A percentile compares a stretch with the other conserved stretches of the same genome.
Conservation (phyloP, 2,113 vertebrate species). For the Prionailurus viverrinus region DNA sequence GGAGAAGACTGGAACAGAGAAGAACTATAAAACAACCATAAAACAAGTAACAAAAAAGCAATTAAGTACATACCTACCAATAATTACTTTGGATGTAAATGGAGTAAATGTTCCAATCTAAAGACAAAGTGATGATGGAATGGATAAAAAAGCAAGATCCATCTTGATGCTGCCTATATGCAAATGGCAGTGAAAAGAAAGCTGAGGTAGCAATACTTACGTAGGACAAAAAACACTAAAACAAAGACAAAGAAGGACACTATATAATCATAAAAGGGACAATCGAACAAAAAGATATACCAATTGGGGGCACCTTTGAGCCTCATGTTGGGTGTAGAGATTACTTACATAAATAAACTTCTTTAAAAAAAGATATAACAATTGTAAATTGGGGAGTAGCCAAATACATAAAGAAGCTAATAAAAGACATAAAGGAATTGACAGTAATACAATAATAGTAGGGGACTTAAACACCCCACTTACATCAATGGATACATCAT, state of each 20-base stretch:
- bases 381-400: background rate
- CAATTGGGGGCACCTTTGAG: background rate
- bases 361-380: background rate
- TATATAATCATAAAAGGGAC: background rate
- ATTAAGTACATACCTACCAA: background rate
- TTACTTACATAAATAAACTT: background rate
- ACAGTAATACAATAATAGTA: background rate
- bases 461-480: background rate
- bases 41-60: background rate
- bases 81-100: background rate
- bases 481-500: background rate
- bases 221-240: background rate
- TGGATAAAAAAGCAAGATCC: background rate
- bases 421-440: background rate
- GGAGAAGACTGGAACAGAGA: background rate
- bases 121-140: background rate
- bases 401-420: background rate
- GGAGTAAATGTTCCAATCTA: background rate
- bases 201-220: background rate
- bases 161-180: background rate
- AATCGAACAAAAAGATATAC: background rate
- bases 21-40: background rate
- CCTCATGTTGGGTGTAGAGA: background rate
- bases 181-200: background rate
- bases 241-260: background rate